Conservation (phyloP, 2,797 vertebrate species). For the Poecilia gillii region DNA sequence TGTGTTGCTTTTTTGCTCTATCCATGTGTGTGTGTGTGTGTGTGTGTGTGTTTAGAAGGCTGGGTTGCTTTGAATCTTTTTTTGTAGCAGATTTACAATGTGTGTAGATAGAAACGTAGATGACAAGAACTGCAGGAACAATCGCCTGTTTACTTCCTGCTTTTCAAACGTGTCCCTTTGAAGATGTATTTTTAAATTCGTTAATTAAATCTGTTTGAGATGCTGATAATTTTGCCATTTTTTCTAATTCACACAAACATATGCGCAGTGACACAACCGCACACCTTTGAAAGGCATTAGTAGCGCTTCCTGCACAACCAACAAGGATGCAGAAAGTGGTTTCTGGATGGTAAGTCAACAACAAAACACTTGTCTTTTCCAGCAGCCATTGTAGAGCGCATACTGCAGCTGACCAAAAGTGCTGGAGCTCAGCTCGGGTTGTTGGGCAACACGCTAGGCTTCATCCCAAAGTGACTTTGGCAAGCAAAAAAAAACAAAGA, state of each 20-base stretch:
- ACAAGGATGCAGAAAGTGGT: too few species aligned
- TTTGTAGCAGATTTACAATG: background rate
- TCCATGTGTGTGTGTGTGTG: background rate
- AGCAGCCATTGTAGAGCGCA: too few species aligned
- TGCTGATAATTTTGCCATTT: background rate
- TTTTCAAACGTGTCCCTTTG: background rate
- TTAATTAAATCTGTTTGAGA: background rate
- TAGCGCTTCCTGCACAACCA: too few species aligned
- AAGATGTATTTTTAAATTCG: background rate
- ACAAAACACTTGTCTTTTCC: too few species aligned
- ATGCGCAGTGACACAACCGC: too few species aligned
- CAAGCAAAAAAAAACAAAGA: too few species aligned
- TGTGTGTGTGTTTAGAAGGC: background rate
- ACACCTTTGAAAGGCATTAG: too few species aligned
- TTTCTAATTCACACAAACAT: background rate
- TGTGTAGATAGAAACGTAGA: background rate
- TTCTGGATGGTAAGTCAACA: too few species aligned
- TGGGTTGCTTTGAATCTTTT: background rate
- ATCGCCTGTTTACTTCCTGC: background rate
- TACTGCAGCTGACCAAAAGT: too few species aligned
- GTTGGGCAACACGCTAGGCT: too few species aligned
- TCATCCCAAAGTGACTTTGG: too few species aligned
- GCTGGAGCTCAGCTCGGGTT: too few species aligned
- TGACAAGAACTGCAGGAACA: background rate
- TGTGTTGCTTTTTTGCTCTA: background rate